A percentile compares a stretch with the other conserved stretches of the same genome.
These are phyloP conservation scores for Abramis brama DNA, from an alignment of 2,113 vertebrate genomes.

Conservation along the genomic window DNA sequence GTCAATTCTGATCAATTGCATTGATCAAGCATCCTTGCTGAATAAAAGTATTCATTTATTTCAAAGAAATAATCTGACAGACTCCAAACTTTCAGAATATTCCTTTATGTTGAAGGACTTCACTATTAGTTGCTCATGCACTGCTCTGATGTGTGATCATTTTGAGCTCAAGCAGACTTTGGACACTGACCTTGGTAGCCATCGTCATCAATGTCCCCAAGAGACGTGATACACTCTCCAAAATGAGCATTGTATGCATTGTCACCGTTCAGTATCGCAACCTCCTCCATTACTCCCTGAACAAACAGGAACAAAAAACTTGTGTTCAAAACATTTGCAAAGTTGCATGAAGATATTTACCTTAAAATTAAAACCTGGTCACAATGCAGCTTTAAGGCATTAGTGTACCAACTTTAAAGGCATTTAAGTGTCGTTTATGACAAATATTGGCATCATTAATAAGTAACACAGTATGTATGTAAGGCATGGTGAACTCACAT, in stretches of 20 bases:
- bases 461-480: not conserved
- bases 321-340: not conserved
- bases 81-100: not conserved
- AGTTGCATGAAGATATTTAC: not conserved
- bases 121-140: constrained; percentile 19
- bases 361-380: not conserved
- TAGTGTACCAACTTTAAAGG: not conserved
- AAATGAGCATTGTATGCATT: constrained; percentile 91
- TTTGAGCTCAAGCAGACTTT: not conserved
- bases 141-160: not conserved
- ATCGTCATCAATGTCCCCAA: constrained; percentile 92
- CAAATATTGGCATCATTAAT: not conserved
- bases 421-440: not conserved
- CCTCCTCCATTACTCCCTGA: constrained; percentile 93
- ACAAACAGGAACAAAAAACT: constrained; percentile 56
- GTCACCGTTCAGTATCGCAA: constrained; percentile 79
- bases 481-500: constrained; percentile 82
- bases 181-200: constrained; percentile 87
- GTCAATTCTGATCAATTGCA: not conserved
- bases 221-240: constrained; percentile 87
- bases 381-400: not conserved
- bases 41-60: not conserved
- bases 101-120: not conserved
- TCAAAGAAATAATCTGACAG: not conserved
- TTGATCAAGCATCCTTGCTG: not conserved